A percentile compares a stretch with the other conserved stretches of the same genome.
These are phyloP conservation scores for Microplitis manilae DNA, from an alignment of 2,888 invertebrate genomes.

Conservation along the genomic window DNA sequence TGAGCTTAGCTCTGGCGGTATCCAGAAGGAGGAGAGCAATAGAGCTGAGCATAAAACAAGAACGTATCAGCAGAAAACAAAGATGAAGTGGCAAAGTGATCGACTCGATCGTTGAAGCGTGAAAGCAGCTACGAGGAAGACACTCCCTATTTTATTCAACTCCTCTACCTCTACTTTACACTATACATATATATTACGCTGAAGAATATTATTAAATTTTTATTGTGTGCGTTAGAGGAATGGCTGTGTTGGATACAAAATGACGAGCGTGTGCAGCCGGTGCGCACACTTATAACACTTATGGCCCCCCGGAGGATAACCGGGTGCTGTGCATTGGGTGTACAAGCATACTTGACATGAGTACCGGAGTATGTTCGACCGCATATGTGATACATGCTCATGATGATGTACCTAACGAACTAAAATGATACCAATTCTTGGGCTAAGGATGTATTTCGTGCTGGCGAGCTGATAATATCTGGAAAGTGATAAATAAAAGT, in stretches of 20 bases:
- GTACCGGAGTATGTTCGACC: conserved; percentile 22
- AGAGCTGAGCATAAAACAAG: neutral
- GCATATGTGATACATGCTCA: conserved; percentile 17
- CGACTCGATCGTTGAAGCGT: neutral
- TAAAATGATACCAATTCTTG: conserved; percentile 63
- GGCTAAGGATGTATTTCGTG: neutral
- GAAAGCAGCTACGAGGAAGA: neutral
- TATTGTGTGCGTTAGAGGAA: neutral
- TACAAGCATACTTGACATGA: conserved; percentile 40
- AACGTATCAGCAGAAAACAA: conserved; percentile 1
- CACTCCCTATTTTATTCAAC: neutral
- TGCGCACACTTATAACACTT: conserved; percentile 30
- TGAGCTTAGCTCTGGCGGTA: neutral
- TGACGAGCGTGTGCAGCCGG: conserved; percentile 30
- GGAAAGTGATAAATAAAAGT: neutral
- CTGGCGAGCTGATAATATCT: neutral
- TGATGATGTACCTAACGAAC: conserved; percentile 59
- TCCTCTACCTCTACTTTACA: neutral
- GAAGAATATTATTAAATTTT: neutral
- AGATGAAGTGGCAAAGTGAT: neutral
- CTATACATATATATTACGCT: too few relatives aligned
- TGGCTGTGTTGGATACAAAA: conserved; percentile 19
- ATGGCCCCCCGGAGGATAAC: conserved; percentile 4
- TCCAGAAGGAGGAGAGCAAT: neutral
- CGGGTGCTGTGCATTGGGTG: conserved; percentile 25